phyloP scores from a whole-genome alignment of 1,140 invertebrate species.

The Macrobrachium nipponense region DNA sequence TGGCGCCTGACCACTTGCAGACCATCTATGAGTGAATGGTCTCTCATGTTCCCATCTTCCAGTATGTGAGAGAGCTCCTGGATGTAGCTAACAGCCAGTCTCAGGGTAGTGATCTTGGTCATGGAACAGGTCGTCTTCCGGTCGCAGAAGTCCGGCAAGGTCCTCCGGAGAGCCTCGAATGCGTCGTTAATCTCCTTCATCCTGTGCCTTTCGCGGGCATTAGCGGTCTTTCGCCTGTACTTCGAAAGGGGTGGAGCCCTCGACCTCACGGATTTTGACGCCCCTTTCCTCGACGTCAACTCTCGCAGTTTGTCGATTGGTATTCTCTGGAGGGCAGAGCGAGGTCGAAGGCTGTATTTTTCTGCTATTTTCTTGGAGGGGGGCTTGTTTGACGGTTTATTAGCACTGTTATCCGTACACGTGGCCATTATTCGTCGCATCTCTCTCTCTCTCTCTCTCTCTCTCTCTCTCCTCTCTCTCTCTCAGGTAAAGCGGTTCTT shows the following conservation, averaged over 20 bases:
- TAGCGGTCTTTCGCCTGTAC: constrained; percentile 88
- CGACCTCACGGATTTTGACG: neutral
- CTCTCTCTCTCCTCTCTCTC: too few species aligned
- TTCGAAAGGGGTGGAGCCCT: constrained; percentile 70
- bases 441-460: too few species aligned
- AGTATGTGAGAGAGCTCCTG: constrained; percentile 34
- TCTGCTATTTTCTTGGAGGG: constrained; percentile 1
- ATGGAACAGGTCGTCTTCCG: constrained; percentile 14
- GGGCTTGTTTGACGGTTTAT: neutral
- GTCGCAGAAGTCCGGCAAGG: constrained; percentile 39
- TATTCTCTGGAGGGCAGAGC: constrained; percentile 70
- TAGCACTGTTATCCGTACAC: neutral
- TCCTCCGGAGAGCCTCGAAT: constrained; percentile 72
- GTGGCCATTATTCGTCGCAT: too few species aligned
- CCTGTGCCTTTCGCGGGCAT: constrained; percentile 83
- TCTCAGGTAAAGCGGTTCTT: too few species aligned
- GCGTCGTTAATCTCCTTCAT: constrained; percentile 91
- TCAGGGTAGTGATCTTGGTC: constrained; percentile 53
- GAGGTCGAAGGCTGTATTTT: constrained; percentile 71
- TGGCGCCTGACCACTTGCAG: neutral
- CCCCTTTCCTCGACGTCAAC: neutral
- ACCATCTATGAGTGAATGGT: constrained; percentile 13
- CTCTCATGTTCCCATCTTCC: constrained; percentile 27
- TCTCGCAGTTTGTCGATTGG: constrained; percentile 67
- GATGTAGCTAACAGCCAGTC: constrained; percentile 56